Evolutionary conservation across 2,113 vertebrate genomes (phyloP), one percentile per base, ranked within the genome.

Genomic region (Halichoerus grypus): DNA sequence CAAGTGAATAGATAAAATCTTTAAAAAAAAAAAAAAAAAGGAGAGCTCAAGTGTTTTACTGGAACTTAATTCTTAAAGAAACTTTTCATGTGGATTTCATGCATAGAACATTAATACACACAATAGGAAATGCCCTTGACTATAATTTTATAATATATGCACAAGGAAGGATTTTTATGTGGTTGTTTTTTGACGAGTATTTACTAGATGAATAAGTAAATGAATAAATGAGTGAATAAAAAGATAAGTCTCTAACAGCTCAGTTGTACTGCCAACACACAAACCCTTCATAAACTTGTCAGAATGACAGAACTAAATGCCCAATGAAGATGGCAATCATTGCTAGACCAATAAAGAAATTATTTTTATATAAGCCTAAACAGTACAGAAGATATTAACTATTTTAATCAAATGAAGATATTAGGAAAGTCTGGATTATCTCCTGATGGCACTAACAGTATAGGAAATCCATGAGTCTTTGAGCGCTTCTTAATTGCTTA

Each of bases 101-200:
- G 82, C 16, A 26, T 7, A 86, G 63, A 81, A 71, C 28, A 91
- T 33, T 65, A 55, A 53, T 74, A 86, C 33, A 55, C 15, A 86
- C 7, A 65, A n/a, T 42, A 95, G 81, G 26, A 72, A 94, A 74
- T n/a, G 31, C 3, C 53, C 31, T 95, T 90, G 72, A 95, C 33
- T 63, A 63, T 69, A 63, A 67, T 63, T 96, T 89, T 84, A 87
- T 39, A 86, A 87, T 83, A 86, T 79, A 88, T 49, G 39, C 71
- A 85, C 7, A 33, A 83, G 69, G 39, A 79, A 84, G 15, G 18
- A 39, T 76, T 90, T 91, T 95, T 46, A 67, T 36, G 24, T 84
- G 55, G 69, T 88, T 93, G 16, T 71, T 57, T 97, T 97, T 61
- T 36, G 89, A 80, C 39, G 76, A 97, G 51, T 87, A 95, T 84